phyloP scores from a whole-genome alignment of 1,140 invertebrate genomes.

The Diorhabda elongata region DNA sequence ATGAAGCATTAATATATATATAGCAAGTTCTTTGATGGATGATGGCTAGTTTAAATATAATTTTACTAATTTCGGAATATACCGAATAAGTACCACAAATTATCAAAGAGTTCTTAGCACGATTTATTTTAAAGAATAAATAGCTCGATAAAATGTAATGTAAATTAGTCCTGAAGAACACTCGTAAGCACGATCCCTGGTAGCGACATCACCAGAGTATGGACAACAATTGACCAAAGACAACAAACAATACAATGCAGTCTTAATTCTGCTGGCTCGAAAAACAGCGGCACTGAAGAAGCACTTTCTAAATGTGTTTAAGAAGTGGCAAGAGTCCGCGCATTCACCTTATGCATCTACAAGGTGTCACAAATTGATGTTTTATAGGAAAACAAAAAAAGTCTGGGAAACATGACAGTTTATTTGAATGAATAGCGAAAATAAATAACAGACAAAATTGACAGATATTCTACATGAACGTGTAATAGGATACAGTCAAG shows the following conservation, averaged over 20 bases:
- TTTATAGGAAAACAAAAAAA: no score
- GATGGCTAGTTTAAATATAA: no score
- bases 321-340: not conserved
- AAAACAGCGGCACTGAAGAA: not conserved
- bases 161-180: not conserved
- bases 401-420: no score
- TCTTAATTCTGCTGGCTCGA: not conserved
- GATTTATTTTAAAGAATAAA: no score
- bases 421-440: no score
- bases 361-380: no score
- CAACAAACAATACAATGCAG: not conserved
- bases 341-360: not conserved
- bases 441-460: no score
- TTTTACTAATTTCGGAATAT: no score
- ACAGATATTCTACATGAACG: no score
- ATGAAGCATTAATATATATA: not conserved
- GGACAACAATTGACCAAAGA: not conserved
- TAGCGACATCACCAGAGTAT: not conserved
- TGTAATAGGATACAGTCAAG: no score
- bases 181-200: not conserved
- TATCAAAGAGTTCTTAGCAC: no score
- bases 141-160: not conserved
- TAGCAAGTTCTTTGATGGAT: not conserved
- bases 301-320: not conserved
- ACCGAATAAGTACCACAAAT: no score